Evolutionary conservation across 2,797 vertebrate genomes (phyloP), one percentile per base, ranked within the genome.

Genomic region (Labeo calbasu): DNA sequence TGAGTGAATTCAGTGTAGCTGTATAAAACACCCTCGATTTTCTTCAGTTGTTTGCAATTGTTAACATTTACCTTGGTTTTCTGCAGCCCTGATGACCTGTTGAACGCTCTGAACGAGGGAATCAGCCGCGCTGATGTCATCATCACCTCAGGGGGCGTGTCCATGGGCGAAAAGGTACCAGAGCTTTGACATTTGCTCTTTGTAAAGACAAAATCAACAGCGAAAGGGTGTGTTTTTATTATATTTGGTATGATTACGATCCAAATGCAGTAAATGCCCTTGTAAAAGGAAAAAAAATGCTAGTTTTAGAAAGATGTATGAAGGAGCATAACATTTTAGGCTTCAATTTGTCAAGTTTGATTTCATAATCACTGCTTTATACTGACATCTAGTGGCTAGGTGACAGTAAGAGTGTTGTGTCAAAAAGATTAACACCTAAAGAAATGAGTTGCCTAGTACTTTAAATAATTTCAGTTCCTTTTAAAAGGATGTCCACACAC

Each of bases 91-190:
- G 98, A 99, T 90, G 98, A 99, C 93, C 96, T 99, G 94, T 94
- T 99, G 91, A 98, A 97, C 85, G 98, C 98, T 91, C 95, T 99
- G 92, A 99, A 99, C 81, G 98, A 99, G 93, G 98, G 98, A 89
- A 99, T 99, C 93, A 99, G 96, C 91, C 98, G 98, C 80, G 98
- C 98, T 76, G 98, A 99, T 90, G 98, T 99, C 94, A 99, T 99
- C 95, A 99, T 99, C 95, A 99, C 98, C 88, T 99, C 98, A 92
- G 98, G 98, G 89, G 98, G 98, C 3, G 98, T 99, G 89, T 99
- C 98, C 88, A 98, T 99, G 98, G 98, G 98, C 68, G 98, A 99
- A 94, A 99, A 99, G 97, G 98, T 99, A 95, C 43, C 23, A 63
- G 25, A 55, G 10, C 2, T 59, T 10, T 50, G 17, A 23, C 19